Evolutionary conservation across 2,888 invertebrate species (phyloP).

Genomic region (Lomographa bimaculata): DNA sequence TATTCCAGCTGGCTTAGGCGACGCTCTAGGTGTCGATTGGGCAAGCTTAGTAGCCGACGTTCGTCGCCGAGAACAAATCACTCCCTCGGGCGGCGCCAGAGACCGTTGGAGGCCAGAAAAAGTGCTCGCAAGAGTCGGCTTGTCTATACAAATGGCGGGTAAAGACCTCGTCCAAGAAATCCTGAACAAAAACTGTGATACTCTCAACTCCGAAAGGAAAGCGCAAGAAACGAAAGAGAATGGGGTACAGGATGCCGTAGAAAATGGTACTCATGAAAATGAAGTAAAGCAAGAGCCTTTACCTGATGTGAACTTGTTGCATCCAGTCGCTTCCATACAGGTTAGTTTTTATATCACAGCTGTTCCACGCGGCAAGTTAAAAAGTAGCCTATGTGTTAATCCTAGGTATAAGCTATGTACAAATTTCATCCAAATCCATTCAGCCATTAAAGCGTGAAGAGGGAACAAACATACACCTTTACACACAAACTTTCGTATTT

Average conservation of each 20-base stretch:
- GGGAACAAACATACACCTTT: no score
- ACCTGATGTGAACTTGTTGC: conserved; percentile 57
- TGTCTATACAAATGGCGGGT: conserved; percentile 91
- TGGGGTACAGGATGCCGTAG: conserved; percentile 36
- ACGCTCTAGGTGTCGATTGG: conserved; percentile 98
- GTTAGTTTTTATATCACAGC: conserved; percentile 41
- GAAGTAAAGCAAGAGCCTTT: conserved; percentile 44
- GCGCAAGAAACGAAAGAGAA: conserved; percentile 39
- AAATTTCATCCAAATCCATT: no score
- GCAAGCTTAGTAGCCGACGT: conserved; percentile 93
- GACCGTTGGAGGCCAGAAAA: conserved; percentile 92
- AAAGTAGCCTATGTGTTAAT: no score
- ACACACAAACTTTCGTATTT: no score
- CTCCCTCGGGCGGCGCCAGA: conserved; percentile 84
- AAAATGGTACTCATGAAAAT: conserved; percentile 56
- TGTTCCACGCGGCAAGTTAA: no score
- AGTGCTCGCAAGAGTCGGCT: conserved; percentile 90
- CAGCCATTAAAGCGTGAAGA: no score
- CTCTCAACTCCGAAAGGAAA: conserved; percentile 46
- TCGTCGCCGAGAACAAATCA: conserved; percentile 77
- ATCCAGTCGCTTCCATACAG: conserved; percentile 83
- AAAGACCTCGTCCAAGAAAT: conserved; percentile 68
- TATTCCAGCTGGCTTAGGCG: conserved; percentile 87
- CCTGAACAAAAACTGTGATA: conserved; percentile 60
- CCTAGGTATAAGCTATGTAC: no score